phyloP scores from a whole-genome alignment of 1,140 invertebrate species.

The Ditylenchus dipsaci region DNA sequence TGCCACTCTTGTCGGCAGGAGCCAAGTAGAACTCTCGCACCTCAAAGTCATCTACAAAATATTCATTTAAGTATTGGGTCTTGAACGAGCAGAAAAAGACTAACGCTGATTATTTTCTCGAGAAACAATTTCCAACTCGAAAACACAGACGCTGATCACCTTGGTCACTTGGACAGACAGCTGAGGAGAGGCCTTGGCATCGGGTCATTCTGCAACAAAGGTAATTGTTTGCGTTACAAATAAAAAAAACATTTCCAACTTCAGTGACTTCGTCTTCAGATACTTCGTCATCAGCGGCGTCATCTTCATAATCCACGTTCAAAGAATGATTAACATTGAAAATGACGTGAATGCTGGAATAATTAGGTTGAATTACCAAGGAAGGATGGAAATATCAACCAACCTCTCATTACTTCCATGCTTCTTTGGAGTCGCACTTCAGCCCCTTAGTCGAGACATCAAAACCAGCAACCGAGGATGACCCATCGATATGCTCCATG shows the following conservation, averaged over 20 bases:
- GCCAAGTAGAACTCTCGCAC: slow-evolving; percentile 57
- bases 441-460: slow-evolving; percentile 48
- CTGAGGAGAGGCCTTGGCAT: no score
- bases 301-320: slow-evolving; percentile 48
- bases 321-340: slow-evolving; percentile 58
- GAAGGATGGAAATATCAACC: neutral
- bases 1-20: slow-evolving; percentile 39
- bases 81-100: slow-evolving; percentile 19
- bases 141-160: slow-evolving; percentile 51
- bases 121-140: slow-evolving; percentile 47
- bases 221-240: no score
- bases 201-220: no score
- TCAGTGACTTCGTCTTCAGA: slow-evolving; percentile 15
- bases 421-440: slow-evolving; percentile 54
- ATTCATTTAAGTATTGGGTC: neutral
- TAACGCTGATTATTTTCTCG: slow-evolving; percentile 44
- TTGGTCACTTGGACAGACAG: slow-evolving; percentile 47
- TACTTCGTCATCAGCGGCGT: slow-evolving; percentile 15
- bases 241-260: neutral
- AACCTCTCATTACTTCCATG: slow-evolving; percentile 47
- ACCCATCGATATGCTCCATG: slow-evolving; percentile 50
- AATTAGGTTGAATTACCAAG: neutral
- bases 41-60: slow-evolving; percentile 45
- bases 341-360: slow-evolving; percentile 49
- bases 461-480: slow-evolving; percentile 43